Conservation (phyloP, 2,888 invertebrate genomes). For the Poecilobothrus nobilitatus region DNA sequence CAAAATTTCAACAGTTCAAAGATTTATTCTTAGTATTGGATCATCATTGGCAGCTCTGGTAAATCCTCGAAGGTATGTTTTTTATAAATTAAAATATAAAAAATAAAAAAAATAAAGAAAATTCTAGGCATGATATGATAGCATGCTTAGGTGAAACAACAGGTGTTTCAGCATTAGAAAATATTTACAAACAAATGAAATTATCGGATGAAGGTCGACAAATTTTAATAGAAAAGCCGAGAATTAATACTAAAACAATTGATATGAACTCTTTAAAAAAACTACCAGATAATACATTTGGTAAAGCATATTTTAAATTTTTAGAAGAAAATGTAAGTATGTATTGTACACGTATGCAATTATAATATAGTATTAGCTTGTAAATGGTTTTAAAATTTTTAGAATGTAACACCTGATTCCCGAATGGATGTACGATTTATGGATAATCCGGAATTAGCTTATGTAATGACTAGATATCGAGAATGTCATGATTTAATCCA, state of each 20-base stretch:
- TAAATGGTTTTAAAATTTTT: conserved; percentile 12
- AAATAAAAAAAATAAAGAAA: neutral
- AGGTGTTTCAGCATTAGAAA: conserved; percentile 59
- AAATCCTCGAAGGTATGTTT: conserved; percentile 59
- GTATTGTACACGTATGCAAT: neutral
- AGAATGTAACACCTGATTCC: conserved; percentile 85
- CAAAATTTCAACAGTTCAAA: conserved; percentile 63
- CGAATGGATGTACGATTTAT: conserved; percentile 85
- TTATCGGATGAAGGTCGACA: conserved; percentile 65
- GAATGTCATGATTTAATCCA: conserved; percentile 96
- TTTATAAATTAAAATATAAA: neutral
- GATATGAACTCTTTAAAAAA: conserved; percentile 60
- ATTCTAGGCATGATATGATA: conserved; percentile 75
- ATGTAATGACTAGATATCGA: conserved; percentile 94
- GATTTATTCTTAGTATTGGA: conserved; percentile 66
- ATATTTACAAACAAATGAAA: conserved; percentile 69
- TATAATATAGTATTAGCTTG: neutral
- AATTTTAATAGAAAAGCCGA: conserved; percentile 69
- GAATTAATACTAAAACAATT: conserved; percentile 77
- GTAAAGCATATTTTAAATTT: conserved; percentile 77
- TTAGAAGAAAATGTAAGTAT: conserved; percentile 58
- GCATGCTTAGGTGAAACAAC: conserved; percentile 91
- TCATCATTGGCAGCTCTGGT: conserved; percentile 75
- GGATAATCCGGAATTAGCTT: conserved; percentile 77
- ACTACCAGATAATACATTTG: conserved; percentile 74